These are phyloP conservation scores for Synergus laeviventris DNA, from an alignment of 2,888 invertebrate genomes.

Conservation along the genomic window DNA sequence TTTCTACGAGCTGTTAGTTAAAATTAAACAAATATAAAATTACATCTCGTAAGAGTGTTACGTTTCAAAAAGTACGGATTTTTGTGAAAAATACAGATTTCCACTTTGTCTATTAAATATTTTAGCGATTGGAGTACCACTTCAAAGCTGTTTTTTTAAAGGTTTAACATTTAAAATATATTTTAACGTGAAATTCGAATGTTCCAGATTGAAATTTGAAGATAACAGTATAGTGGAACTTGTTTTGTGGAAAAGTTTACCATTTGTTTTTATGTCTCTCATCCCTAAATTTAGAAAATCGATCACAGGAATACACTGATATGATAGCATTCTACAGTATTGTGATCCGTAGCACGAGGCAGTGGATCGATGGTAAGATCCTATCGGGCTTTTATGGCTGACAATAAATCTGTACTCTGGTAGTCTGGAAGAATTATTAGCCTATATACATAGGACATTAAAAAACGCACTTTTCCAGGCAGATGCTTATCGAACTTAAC, in stretches of 20 bases:
- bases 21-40: neutral
- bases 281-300: conserved; percentile 4
- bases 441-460: conserved; percentile 22
- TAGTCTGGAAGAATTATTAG: conserved; percentile 17
- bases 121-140: neutral
- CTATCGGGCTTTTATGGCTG: conserved; percentile 13
- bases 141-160: neutral
- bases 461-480: conserved; percentile 9
- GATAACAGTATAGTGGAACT: neutral
- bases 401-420: conserved; percentile 21
- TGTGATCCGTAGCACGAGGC: conserved; percentile 5
- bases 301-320: neutral
- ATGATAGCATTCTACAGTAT: conserved; percentile 8
- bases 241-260: neutral
- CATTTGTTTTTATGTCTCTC: neutral
- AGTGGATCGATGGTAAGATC: conserved; percentile 17
- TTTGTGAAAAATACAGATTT: no score
- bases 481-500: conserved; percentile 3
- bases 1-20: neutral
- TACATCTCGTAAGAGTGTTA: neutral
- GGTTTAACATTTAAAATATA: conserved; percentile 15
- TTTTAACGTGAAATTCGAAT: neutral
- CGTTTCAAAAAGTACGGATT: no score
- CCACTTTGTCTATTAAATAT: neutral
- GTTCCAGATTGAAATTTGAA: neutral